These are phyloP conservation scores for Bucorvus abyssinicus DNA, from an alignment of 2,797 vertebrate species.

Conservation along the genomic window DNA sequence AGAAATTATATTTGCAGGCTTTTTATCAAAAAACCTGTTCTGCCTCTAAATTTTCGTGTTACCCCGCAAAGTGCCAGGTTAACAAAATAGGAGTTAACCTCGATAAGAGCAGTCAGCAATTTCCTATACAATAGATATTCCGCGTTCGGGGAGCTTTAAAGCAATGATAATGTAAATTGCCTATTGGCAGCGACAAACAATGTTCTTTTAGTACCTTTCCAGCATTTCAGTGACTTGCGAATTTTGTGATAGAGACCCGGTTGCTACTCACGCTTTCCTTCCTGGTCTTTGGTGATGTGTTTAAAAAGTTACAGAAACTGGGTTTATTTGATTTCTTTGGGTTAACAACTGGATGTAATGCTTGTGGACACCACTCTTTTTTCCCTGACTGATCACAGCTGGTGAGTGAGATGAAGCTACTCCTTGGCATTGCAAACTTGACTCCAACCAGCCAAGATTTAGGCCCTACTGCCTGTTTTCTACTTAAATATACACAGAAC, in stretches of 20 bases:
- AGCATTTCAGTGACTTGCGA: conserved; percentile 32
- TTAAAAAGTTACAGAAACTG: not conserved
- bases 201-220: conserved; percentile 29
- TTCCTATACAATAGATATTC: conserved; percentile 54
- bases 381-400: not conserved
- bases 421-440: conserved; percentile 2
- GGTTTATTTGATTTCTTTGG: not conserved
- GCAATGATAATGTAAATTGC: conserved; percentile 65
- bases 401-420: not conserved
- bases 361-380: not conserved
- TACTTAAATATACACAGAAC: not conserved
- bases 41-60: conserved; percentile 79
- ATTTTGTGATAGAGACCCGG: conserved; percentile 27
- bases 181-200: conserved; percentile 67
- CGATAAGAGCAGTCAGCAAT: conserved; percentile 72
- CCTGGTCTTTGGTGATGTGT: not conserved
- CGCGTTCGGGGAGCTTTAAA: conserved; percentile 61
- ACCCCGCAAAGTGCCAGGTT: conserved; percentile 72
- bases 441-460: not conserved
- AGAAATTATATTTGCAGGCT: conserved; percentile 77
- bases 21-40: conserved; percentile 76
- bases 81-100: conserved; percentile 73
- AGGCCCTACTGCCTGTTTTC: not conserved
- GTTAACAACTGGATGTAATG: not conserved
- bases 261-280: conserved; percentile 15